Percentiles rank a stretch among this genome's conserved stretches.
phyloP scores from a whole-genome alignment of 2,888 invertebrate genomes.

The Drosophila mercatorum region DNA sequence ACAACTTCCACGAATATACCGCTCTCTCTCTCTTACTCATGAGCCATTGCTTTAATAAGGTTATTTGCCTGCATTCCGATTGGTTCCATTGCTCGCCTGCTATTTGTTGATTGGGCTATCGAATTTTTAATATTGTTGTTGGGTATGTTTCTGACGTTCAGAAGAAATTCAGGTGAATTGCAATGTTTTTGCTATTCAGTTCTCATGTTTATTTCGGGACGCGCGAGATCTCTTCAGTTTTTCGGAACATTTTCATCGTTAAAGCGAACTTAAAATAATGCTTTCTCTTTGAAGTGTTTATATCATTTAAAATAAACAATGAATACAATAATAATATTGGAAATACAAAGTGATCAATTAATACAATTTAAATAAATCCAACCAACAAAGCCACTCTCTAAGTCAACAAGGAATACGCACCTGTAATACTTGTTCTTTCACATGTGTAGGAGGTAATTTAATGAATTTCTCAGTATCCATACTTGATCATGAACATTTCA shows the following conservation, averaged over 20 bases:
- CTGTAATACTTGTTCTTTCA: neutral
- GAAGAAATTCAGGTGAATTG: constrained; percentile 6
- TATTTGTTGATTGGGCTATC: neutral
- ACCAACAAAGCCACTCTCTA: neutral
- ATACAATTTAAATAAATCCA: neutral
- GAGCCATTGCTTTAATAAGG: neutral
- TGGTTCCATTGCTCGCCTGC: constrained; percentile 9
- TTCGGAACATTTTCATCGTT: constrained; percentile 16
- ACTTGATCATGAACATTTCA: neutral
- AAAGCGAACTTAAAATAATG: neutral
- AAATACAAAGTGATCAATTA: neutral
- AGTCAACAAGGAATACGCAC: neutral
- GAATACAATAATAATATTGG: neutral
- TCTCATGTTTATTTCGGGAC: constrained; percentile 49
- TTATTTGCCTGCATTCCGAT: constrained; percentile 5
- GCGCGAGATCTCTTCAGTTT: constrained; percentile 46
- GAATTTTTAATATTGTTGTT: neutral
- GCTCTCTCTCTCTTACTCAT: neutral
- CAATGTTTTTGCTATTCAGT: constrained; percentile 51
- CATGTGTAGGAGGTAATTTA: neutral
- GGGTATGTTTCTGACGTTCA: neutral
- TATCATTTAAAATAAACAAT: neutral
- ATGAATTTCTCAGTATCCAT: neutral
- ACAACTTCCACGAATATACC: neutral
- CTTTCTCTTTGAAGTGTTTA: neutral